A percentile compares a stretch with the other conserved stretches of the same genome.
Conservation (phyloP, 2,797 vertebrate species). For the Ptychobarbus kaznakovi region DNA sequence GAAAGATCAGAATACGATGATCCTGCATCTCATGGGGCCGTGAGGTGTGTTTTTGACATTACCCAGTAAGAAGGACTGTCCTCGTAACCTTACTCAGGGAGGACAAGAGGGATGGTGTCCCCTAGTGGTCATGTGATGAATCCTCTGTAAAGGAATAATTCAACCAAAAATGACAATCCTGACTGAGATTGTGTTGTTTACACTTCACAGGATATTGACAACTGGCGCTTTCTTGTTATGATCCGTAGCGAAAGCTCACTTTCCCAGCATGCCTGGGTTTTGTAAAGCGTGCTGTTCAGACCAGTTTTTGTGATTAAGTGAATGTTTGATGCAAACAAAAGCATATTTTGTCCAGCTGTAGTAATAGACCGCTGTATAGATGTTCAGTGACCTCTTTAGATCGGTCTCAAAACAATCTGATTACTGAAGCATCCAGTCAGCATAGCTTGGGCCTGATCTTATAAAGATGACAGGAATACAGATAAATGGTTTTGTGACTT, state of each 20-base stretch:
- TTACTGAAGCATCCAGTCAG: conserved; percentile 27
- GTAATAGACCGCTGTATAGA: neutral
- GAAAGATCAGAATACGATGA: conserved; percentile 13
- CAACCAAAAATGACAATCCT: neutral
- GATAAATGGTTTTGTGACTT: conserved; percentile 24
- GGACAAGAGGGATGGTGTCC: neutral
- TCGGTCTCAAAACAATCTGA: conserved; percentile 27
- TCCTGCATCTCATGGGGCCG: neutral
- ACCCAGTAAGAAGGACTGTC: neutral
- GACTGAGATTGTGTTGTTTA: neutral
- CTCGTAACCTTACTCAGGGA: neutral
- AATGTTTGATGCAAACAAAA: conserved; percentile 14
- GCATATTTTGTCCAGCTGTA: neutral
- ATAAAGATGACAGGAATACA: conserved; percentile 20
- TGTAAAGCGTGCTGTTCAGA: neutral
- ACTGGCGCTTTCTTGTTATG: conserved; percentile 22
- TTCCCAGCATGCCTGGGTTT: neutral
- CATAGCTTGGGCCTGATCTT: conserved; percentile 34
- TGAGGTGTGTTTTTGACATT: neutral
- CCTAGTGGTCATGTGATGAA: neutral
- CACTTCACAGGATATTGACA: conserved; percentile 21
- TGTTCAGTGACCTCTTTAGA: conserved; percentile 19
- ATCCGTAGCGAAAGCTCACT: neutral
- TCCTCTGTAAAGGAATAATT: neutral
- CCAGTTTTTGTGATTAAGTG: neutral